Evolutionary conservation across 1,140 invertebrate species (phyloP).

Genomic region (Polypedilum pembai): DNA sequence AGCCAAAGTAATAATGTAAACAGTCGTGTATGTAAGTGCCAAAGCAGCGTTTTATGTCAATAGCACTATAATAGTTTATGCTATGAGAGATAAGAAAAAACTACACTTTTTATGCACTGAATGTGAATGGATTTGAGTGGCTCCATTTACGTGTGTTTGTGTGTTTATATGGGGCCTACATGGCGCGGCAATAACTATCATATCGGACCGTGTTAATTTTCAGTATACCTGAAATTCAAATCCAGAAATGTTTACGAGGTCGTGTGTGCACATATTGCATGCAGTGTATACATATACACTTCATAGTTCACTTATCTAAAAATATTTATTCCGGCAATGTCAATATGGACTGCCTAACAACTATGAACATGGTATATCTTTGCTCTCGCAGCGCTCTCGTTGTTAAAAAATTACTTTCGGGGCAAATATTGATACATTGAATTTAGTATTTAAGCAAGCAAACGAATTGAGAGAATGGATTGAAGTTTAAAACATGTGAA

Average conservation of each 20-base stretch:
- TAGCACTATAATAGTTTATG: constrained; percentile 15
- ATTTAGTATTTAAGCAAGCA: neutral
- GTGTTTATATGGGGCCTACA: too few species aligned
- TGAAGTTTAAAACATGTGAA: too few species aligned
- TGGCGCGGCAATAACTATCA: too few species aligned
- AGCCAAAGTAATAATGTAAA: constrained; percentile 18
- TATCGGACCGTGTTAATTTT: too few species aligned
- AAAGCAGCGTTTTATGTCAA: constrained; percentile 25
- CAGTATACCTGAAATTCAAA: too few species aligned
- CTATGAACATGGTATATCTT: constrained; percentile 9
- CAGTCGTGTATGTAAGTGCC: neutral
- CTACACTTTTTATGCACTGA: too few species aligned
- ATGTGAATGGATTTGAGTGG: too few species aligned
- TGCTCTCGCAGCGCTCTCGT: neutral
- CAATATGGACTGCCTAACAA: neutral
- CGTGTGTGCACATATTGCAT: too few species aligned
- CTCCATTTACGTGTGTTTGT: too few species aligned
- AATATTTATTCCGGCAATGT: constrained; percentile 1
- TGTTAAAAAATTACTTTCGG: constrained; percentile 14
- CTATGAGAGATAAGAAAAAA: neutral
- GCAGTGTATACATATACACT: too few species aligned
- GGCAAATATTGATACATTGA: constrained; percentile 12
- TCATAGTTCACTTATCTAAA: too few species aligned
- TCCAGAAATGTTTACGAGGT: too few species aligned
- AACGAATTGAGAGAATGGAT: neutral